Evolutionary conservation across 2,888 invertebrate genomes (phyloP), one percentile per base, ranked within the genome.

Genomic region (Dendrolimus pini): DNA sequence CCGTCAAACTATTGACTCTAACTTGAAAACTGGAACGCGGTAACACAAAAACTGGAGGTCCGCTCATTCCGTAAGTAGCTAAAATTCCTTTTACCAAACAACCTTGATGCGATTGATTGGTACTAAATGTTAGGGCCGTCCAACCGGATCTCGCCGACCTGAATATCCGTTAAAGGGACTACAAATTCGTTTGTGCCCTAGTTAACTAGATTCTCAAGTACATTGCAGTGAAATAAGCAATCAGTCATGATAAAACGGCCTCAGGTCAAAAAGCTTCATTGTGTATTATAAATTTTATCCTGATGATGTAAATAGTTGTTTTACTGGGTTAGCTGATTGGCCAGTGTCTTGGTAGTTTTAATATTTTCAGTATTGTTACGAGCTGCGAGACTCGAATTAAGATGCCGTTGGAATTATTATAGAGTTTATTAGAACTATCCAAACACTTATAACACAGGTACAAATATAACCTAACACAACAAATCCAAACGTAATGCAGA

Each of bases 71-170:
- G 30, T 30, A 30, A 30, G 30, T 30, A 12, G 12, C 47, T 47
- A 10, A 47, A 47, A 47, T 47, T 47, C 47, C 47, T 12, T 47
- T 47, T 47, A 10, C 47, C 47, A 47, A 47, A 55, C 64, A 77
- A 75, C 81, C 82, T 82, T 82, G 81, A 77, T 72, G 75, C 66
- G 47, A 73, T 74, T 78, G 77, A 79, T 77, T 81, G 77, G 77
- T 78, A 78, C 78, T 75, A 72, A 75, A 74, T 74, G 80, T 82
- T 80, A 78, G 82, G 78, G 75, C 78, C 70, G 69, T 72, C 74
- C 70, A 82, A 86, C 88, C 85, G 87, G 89, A 86, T 85, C 77
- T 76, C 65, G 68, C 65, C 75, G 85, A 71, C 81, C 84, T 81
- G 77, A 83, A 83, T 85, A 75, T 77, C 80, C 79, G 77, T 75